phyloP scores from a whole-genome alignment of 2,113 vertebrate genomes.

The Heterotilapia buettikoferi region DNA sequence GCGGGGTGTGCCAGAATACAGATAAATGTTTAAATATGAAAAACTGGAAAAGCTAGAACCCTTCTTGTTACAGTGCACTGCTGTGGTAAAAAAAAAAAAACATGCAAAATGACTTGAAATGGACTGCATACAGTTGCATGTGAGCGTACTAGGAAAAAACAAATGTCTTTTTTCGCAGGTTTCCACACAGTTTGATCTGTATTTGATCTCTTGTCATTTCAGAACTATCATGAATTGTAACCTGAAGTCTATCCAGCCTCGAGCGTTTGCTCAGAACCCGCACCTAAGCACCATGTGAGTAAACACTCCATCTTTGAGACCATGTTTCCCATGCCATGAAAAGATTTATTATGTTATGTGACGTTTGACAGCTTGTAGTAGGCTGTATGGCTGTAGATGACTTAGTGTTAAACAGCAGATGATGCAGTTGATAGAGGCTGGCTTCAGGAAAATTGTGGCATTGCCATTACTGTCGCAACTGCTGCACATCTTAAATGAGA shows the following conservation, averaged over 20 bases:
- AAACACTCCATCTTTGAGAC: slow-evolving; percentile 23
- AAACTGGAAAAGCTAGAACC: slow-evolving; percentile 1
- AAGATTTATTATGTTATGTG: slow-evolving; percentile 20
- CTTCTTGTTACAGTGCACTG: not conserved
- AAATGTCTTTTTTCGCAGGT: not conserved
- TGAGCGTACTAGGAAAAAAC: not conserved
- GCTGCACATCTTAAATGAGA: slow-evolving; percentile 61
- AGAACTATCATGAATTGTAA: slow-evolving; percentile 97
- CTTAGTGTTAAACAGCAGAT: slow-evolving; percentile 33
- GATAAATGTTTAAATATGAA: not conserved
- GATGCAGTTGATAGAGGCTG: slow-evolving; percentile 47
- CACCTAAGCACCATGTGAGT: slow-evolving; percentile 97
- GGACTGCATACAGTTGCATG: not conserved
- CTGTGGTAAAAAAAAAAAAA: not conserved
- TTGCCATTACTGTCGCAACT: slow-evolving; percentile 28
- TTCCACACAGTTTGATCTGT: not conserved
- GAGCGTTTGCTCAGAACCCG: slow-evolving; percentile 92
- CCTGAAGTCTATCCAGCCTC: slow-evolving; percentile 86
- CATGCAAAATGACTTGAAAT: not conserved
- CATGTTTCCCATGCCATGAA: slow-evolving; percentile 5
- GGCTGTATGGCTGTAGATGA: slow-evolving; percentile 9
- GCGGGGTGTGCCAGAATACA: not conserved
- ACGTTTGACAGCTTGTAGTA: slow-evolving; percentile 13
- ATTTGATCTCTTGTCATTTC: slow-evolving; percentile 34
- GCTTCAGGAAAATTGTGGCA: slow-evolving; percentile 21